Evolutionary conservation across 2,113 vertebrate genomes (phyloP).

Genomic region (Planiliza haematocheilus): DNA sequence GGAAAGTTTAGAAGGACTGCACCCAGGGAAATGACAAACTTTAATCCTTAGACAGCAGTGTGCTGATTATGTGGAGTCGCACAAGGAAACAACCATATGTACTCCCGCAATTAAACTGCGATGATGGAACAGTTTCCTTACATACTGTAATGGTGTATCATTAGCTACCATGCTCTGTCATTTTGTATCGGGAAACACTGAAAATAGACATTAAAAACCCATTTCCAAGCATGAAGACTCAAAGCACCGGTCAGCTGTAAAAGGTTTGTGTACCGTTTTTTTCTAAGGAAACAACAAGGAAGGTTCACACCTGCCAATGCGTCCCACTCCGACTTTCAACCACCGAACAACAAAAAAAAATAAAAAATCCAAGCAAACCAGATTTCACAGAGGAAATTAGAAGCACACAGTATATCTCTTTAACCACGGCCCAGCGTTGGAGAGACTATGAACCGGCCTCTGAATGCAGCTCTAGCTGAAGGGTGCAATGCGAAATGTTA

Average conservation of each 20-base stretch:
- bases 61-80: slow-evolving; percentile 24
- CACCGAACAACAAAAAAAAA: slow-evolving; percentile 25
- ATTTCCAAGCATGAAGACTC: slow-evolving; percentile 36
- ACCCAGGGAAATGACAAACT: slow-evolving; percentile 45
- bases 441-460: slow-evolving; percentile 49
- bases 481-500: slow-evolving; percentile 55
- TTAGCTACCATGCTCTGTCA: slow-evolving; percentile 38
- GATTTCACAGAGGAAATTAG: slow-evolving; percentile 48
- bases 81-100: slow-evolving; percentile 36
- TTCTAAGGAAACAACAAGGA: slow-evolving; percentile 17
- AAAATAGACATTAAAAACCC: slow-evolving; percentile 52
- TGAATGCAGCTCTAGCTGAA: slow-evolving; percentile 52
- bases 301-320: slow-evolving; percentile 42
- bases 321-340: slow-evolving; percentile 14
- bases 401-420: slow-evolving; percentile 30
- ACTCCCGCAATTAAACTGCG: slow-evolving; percentile 39
- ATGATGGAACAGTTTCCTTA: slow-evolving; percentile 44
- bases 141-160: slow-evolving; percentile 37
- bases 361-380: slow-evolving; percentile 20
- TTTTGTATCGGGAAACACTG: slow-evolving; percentile 50
- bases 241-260: slow-evolving; percentile 26
- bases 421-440: slow-evolving; percentile 42
- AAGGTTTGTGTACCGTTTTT: slow-evolving; percentile 35
- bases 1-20: slow-evolving; percentile 10
- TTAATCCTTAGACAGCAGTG: slow-evolving; percentile 37